phyloP scores from a whole-genome alignment of 1,140 invertebrate species.

The Brachionus paranguensis region DNA sequence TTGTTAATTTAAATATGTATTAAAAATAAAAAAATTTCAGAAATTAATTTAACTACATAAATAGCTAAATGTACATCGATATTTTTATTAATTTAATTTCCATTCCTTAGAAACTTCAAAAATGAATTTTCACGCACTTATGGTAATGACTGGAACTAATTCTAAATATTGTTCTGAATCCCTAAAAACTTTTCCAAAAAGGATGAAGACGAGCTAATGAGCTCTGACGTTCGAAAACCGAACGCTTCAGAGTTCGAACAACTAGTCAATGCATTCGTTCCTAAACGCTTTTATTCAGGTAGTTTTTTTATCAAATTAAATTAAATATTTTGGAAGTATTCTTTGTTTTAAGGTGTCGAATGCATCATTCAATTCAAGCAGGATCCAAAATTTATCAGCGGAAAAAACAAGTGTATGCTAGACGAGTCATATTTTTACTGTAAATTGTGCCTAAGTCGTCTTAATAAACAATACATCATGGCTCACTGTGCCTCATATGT shows the following conservation, averaged over 20 bases:
- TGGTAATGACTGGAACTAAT: background rate
- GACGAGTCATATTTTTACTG: background rate
- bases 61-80: background rate
- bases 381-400: background rate
- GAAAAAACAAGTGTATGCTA: background rate
- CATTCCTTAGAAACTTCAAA: background rate
- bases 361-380: background rate
- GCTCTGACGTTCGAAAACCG: background rate
- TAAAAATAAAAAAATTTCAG: too few species aligned
- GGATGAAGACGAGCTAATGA: background rate
- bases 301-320: background rate
- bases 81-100: background rate
- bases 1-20: too few species aligned
- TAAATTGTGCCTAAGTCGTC: background rate
- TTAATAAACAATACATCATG: background rate
- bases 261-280: background rate
- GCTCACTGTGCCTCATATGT: background rate
- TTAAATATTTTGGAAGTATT: background rate
- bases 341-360: background rate
- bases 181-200: background rate
- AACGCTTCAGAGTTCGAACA: background rate
- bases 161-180: background rate
- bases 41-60: too few species aligned
- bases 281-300: background rate
- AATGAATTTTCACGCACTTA: constrained; percentile 6